Evolutionary conservation across 2,888 invertebrate species (phyloP), one percentile per base, ranked within the genome.

Genomic region (Loripinus fragilis): DNA sequence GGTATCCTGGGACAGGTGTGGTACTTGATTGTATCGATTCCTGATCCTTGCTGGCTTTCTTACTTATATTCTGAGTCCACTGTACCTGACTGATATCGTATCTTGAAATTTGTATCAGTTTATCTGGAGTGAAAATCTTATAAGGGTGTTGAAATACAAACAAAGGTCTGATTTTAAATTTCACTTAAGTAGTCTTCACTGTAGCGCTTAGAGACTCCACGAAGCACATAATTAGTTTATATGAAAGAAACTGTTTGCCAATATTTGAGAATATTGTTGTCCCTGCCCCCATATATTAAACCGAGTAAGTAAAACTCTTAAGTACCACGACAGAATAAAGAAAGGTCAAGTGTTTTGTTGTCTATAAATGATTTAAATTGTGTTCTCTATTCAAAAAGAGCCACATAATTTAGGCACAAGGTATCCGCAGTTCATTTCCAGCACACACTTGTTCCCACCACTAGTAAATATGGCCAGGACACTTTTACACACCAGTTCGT

Each of bases 251-350:
- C 45, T 45, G 45, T 45, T 45, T 45, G 20, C 45, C 45, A 45
- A 45, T 45, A 45, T 45, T 20, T 45, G 45, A 20, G n/a, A 20
- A 45, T 45, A 45, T 45, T 45, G 45, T 45, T 20, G 45, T 45
- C 52, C 5, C 3, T 52, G 52, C 1, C 17, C 17, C 5, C 60
- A 60, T 60, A 60, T 33, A 60, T 60, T 60, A 60, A 60, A 33
- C 17, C 33, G 33, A 17, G 33, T 60, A 20, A 33, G 33, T 33
- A 60, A 60, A 60, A 10, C 60, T 23, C 60, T 60, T 20, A 28
- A 60, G 28, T 38, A 60, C n/a, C 60, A 33, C 12, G 33, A 17
- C 33, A 60, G 30, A 60, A 60, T 60, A 60, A 60, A 60, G 60
- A 17, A 30, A 33, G 60, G 60, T 60, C 60, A 60, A 60, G 60